Conservation (phyloP, 2,888 invertebrate genomes). For the Holacanthella duospinosa region DNA sequence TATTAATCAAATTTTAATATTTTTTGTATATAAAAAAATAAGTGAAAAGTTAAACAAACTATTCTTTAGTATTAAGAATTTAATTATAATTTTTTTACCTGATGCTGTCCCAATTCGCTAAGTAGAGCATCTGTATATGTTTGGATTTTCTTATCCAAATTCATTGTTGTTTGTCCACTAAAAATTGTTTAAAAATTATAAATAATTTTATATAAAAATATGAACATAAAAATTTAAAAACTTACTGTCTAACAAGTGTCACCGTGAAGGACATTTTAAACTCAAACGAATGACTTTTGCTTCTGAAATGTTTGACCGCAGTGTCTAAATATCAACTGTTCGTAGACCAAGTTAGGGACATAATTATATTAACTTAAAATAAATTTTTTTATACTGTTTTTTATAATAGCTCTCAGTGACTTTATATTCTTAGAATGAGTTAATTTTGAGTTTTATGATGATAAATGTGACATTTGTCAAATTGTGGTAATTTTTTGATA, state of each 20-base stretch:
- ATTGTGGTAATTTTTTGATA: too few species aligned
- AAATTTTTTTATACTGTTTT: too few species aligned
- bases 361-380: too few species aligned
- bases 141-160: conserved; percentile 15
- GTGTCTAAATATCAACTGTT: too few species aligned
- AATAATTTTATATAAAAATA: background rate
- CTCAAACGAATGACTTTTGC: too few species aligned
- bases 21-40: background rate
- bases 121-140: conserved; percentile 16
- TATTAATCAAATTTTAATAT: too few species aligned
- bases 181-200: background rate
- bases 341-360: too few species aligned
- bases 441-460: too few species aligned
- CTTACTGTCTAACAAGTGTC: conserved; percentile 16
- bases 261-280: conserved; percentile 4
- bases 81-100: conserved; percentile 1
- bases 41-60: background rate
- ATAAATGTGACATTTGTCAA: too few species aligned
- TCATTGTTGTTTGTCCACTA: conserved; percentile 17
- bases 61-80: background rate
- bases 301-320: too few species aligned
- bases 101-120: conserved; percentile 10
- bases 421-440: too few species aligned
- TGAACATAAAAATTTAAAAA: background rate
- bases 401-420: too few species aligned